A percentile compares a stretch with the other conserved stretches of the same genome.
phyloP scores from a whole-genome alignment of 2,888 invertebrate genomes.

The Amiota mariae region DNA sequence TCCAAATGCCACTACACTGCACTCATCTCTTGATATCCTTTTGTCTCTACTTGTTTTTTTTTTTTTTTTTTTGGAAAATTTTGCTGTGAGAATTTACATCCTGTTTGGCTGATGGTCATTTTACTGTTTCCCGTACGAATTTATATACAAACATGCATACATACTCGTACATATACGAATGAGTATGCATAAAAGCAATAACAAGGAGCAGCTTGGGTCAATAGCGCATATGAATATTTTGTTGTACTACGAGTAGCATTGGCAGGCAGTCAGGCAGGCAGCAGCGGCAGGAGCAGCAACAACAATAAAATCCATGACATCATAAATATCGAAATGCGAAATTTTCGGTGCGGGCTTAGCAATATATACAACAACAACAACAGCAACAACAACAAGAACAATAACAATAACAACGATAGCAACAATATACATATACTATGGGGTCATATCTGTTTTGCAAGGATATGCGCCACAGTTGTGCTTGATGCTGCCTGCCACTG shows the following conservation, averaged over 20 bases:
- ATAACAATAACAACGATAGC: not conserved
- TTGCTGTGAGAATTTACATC: slow-evolving; percentile 66
- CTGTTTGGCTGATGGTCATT: slow-evolving; percentile 69
- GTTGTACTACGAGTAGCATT: not conserved
- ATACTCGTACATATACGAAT: not conserved
- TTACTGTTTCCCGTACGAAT: slow-evolving; percentile 61
- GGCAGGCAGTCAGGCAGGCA: no score
- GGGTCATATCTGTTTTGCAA: slow-evolving; percentile 18
- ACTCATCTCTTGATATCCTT: slow-evolving; percentile 54
- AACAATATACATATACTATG: slow-evolving; percentile 7
- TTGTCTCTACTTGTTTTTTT: no score
- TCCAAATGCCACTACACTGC: slow-evolving; percentile 1
- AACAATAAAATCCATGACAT: slow-evolving; percentile 71
- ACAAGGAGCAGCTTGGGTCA: slow-evolving; percentile 15
- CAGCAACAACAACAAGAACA: slow-evolving; percentile 7
- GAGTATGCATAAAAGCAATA: slow-evolving; percentile 33
- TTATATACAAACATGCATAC: slow-evolving; percentile 12
- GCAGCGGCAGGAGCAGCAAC: no score
- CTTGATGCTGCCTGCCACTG: slow-evolving; percentile 38
- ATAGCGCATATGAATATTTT: slow-evolving; percentile 11
- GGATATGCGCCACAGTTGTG: slow-evolving; percentile 24
- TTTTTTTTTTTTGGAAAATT: slow-evolving; percentile 30
- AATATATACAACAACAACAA: slow-evolving; percentile 37
- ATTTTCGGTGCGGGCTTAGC: slow-evolving; percentile 70
- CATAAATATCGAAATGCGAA: slow-evolving; percentile 69